Evolutionary conservation across 2,113 vertebrate species (phyloP), one percentile per base, ranked within the genome.

Genomic region (Scatophagus argus): DNA sequence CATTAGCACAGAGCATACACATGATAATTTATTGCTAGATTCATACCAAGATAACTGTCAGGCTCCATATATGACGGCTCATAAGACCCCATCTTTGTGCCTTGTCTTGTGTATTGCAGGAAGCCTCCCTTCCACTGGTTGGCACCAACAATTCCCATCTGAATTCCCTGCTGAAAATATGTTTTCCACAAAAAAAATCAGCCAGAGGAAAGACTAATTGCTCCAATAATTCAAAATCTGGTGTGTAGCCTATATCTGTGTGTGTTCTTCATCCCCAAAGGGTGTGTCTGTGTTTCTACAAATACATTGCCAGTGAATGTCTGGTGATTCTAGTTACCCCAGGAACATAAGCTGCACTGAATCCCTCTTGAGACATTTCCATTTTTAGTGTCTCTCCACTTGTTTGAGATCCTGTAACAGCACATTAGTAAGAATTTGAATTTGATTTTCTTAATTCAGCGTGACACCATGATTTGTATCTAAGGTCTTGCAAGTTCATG

Each of bases 281-380:
- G 34, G 4, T 9, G 5, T 19, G 3, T 29, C 1, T 46, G 19
- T 61, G n/a, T 68, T 31, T 52, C 11, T 17, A 52, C 19, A 10
- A 34, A 3, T 17, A 9, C 14, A 19, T n/a, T 14, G 14, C 5
- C n/a, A 31, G 32, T 32, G 23, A 25, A 36, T 49, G 21, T 29
- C 17, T 21, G 8, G 1, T 59, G 5, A 21, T 11, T 31, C 29
- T 58, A 2, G 38, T 74, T 83, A 93, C 92, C 77, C 1, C 29
- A 65, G 78, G 65, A 0, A 41, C 16, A 41, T 65, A 92, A 11
- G 79, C 89, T 17, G 72, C 87, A 36, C 82, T 93, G 79, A 94
- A 94, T 65, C 94, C 94, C 0, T 79, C 75, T 68, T 94, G 94
- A 62, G 90, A 84, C 92, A 95, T 90, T 88, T 95, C 93, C 88